phyloP scores from a whole-genome alignment of 2,888 invertebrate species.

The Agonopterix arenella region DNA sequence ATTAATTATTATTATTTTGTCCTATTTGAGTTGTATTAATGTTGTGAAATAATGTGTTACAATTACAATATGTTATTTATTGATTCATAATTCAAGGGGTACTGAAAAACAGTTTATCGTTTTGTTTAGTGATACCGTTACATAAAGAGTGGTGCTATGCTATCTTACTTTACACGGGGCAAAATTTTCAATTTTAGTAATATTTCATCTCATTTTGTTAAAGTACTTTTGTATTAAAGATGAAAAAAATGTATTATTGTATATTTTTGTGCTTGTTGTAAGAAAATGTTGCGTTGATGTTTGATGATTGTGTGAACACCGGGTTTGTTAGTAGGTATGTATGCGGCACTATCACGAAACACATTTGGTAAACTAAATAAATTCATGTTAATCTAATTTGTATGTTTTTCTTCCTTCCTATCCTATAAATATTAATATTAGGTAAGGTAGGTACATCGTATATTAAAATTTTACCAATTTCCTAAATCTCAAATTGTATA shows the following conservation, averaged over 20 bases:
- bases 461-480: too few species aligned
- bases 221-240: neutral
- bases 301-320: constrained; percentile 52
- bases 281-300: constrained; percentile 44
- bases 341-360: constrained; percentile 65
- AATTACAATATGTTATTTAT: neutral
- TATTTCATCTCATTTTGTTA: too few species aligned
- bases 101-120: neutral
- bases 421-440: too few species aligned
- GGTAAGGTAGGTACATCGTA: too few species aligned
- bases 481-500: too few species aligned
- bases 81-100: neutral
- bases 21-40: too few species aligned
- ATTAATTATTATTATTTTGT: too few species aligned
- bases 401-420: neutral
- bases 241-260: constrained; percentile 14
- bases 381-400: constrained; percentile 63
- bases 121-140: constrained; percentile 19
- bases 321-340: constrained; percentile 59
- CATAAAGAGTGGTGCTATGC: constrained; percentile 18
- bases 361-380: constrained; percentile 69
- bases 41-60: neutral
- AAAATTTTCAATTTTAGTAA: constrained; percentile 4
- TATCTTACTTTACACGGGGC: neutral
- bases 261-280: constrained; percentile 41